Percentiles rank a stretch among this genome's conserved stretches.
phyloP scores from a whole-genome alignment of 2,888 invertebrate species.

The Parascotia fuliginaria region DNA sequence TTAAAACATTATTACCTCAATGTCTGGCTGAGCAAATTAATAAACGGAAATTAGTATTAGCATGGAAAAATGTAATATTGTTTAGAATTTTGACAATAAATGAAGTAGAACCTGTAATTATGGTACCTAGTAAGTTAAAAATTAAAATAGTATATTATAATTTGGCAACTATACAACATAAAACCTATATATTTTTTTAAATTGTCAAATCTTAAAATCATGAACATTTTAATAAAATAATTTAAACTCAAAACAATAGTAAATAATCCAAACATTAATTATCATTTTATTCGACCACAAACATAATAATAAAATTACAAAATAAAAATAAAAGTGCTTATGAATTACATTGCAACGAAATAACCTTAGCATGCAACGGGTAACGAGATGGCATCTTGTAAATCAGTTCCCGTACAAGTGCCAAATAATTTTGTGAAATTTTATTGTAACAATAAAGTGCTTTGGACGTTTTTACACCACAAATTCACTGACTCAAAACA shows the following conservation, averaged over 20 bases:
- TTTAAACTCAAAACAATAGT: neutral
- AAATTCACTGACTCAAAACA: constrained; percentile 65
- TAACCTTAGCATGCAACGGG: constrained; percentile 50
- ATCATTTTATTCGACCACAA: constrained; percentile 6
- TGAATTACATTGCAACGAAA: constrained; percentile 36
- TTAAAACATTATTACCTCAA: no score
- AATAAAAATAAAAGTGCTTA: constrained; percentile 25
- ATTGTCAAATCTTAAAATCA: no score
- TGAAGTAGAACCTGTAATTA: no score
- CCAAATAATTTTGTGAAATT: constrained; percentile 67
- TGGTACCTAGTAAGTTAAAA: no score
- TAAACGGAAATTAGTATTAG: no score
- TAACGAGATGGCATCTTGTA: constrained; percentile 55
- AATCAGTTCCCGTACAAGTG: constrained; percentile 63
- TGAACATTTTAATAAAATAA: neutral
- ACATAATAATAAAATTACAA: constrained; percentile 22
- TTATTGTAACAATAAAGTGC: constrained; percentile 75
- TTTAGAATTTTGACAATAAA: no score
- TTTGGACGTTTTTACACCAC: constrained; percentile 62
- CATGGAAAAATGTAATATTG: no score
- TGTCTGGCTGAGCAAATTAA: no score
- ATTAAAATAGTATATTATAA: no score
- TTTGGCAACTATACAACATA: no score
- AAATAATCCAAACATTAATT: neutral
- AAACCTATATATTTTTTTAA: no score